Percentiles rank a stretch among this genome's conserved stretches.
Evolutionary conservation across 2,113 vertebrate species (phyloP).

Genomic region (Scalopus aquaticus): DNA sequence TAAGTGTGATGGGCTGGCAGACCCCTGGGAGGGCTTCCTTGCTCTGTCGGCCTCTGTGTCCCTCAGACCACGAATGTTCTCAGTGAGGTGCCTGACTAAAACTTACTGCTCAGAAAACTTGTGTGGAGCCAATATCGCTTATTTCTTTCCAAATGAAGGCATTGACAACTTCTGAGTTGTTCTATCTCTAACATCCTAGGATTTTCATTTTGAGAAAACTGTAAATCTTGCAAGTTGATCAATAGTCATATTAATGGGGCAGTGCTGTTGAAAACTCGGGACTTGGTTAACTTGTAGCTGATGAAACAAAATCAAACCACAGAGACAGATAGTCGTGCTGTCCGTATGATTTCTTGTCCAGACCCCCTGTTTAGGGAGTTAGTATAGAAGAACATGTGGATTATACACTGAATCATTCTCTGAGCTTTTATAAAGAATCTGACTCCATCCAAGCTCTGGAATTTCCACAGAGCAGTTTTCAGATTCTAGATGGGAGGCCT

Average conservation of each 20-base stretch:
- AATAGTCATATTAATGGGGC: conserved; percentile 33
- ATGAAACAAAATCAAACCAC: neutral
- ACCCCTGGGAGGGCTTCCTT: neutral
- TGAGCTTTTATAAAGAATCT: neutral
- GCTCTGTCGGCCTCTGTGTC: neutral
- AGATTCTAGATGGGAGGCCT: neutral
- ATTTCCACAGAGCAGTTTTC: neutral
- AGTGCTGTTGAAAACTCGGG: conserved; percentile 28
- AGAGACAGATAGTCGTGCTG: neutral
- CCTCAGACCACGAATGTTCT: neutral
- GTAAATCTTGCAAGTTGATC: conserved; percentile 8
- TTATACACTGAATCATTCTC: neutral
- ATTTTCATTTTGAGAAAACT: conserved; percentile 30
- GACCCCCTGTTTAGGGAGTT: neutral
- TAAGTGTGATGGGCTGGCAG: neutral
- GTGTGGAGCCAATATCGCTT: neutral
- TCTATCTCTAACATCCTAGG: neutral
- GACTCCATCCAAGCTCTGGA: neutral
- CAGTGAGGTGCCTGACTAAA: neutral
- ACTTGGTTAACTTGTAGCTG: neutral
- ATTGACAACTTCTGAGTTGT: neutral
- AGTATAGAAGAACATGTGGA: neutral
- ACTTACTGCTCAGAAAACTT: neutral
- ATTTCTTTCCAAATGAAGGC: neutral
- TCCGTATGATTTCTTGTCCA: neutral